Evolutionary conservation across 2,113 vertebrate genomes (phyloP).

Genomic region (Synchiropus splendidus): DNA sequence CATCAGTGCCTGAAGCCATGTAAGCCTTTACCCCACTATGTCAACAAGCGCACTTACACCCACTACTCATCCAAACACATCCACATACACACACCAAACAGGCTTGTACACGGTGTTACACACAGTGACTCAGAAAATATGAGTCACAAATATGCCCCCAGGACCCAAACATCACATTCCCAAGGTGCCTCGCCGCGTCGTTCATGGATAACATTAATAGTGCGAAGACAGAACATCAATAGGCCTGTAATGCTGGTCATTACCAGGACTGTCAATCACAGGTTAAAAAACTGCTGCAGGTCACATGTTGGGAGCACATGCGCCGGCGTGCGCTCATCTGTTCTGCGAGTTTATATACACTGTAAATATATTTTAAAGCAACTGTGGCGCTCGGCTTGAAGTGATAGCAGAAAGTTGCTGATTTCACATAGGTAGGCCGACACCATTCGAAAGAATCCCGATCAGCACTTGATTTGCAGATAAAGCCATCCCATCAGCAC

Average conservation of each 20-base stretch:
- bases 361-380: conserved; percentile 42
- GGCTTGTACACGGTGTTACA: conserved; percentile 13
- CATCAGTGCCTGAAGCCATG: conserved; percentile 51
- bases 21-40: conserved; percentile 39
- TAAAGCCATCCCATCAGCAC: conserved; percentile 52
- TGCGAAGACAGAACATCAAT: conserved; percentile 46
- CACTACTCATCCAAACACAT: conserved; percentile 23
- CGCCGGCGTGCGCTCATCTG: conserved; percentile 3
- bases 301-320: conserved; percentile 20
- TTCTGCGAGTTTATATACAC: conserved; percentile 11
- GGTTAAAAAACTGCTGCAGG: conserved; percentile 21
- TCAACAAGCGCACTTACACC: conserved; percentile 42
- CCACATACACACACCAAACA: conserved; percentile 10
- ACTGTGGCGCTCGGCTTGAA: conserved; percentile 24
- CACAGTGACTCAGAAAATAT: conserved; percentile 31
- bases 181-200: conserved; percentile 23
- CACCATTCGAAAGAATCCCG: too few species aligned
- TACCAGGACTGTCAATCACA: conserved; percentile 50
- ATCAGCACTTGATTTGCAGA: conserved; percentile 43
- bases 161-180: conserved; percentile 15
- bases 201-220: conserved; percentile 37
- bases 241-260: conserved; percentile 35
- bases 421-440: not conserved
- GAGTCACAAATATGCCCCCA: conserved; percentile 39
- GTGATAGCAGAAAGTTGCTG: conserved; percentile 37